A percentile compares a stretch with the other conserved stretches of the same genome.
These are phyloP conservation scores for Chalcosyrphus nemorum DNA, from an alignment of 2,888 invertebrate species.

Conservation along the genomic window DNA sequence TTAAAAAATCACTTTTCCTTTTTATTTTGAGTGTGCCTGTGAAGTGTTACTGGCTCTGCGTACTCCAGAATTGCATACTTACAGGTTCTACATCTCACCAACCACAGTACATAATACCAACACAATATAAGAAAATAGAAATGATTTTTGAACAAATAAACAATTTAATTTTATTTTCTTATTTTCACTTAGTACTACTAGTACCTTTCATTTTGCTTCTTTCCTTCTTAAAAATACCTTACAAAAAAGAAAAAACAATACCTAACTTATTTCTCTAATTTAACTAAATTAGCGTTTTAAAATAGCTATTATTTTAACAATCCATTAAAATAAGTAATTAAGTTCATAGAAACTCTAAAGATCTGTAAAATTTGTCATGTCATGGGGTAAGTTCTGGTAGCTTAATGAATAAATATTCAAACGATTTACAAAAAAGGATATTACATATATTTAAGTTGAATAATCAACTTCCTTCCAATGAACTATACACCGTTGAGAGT, in stretches of 20 bases:
- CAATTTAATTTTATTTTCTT: background rate
- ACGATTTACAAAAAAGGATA: background rate
- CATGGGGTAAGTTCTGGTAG: background rate
- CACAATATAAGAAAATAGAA: background rate
- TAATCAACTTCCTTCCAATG: constrained; percentile 86
- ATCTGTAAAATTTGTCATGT: background rate
- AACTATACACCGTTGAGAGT: constrained; percentile 89
- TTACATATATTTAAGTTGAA: constrained; percentile 27
- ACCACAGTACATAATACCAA: too few relatives aligned
- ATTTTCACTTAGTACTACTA: constrained; percentile 17
- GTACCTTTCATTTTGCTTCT: background rate
- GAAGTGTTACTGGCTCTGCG: too few relatives aligned
- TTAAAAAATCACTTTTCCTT: too few relatives aligned
- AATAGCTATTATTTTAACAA: constrained; percentile 2
- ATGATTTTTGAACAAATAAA: background rate
- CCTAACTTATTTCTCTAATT: constrained; percentile 30
- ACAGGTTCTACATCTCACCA: too few relatives aligned
- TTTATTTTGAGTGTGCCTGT: too few relatives aligned
- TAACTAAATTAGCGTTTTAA: background rate
- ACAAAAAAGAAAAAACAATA: background rate
- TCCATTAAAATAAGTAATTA: background rate
- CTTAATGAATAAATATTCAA: background rate
- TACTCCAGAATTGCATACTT: too few relatives aligned
- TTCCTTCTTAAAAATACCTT: background rate
- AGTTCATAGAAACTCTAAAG: background rate